Percentiles rank a stretch among this genome's conserved stretches.
phyloP scores from a whole-genome alignment of 64 coral and sea anemone genomes.

The Montipora capricornis region DNA sequence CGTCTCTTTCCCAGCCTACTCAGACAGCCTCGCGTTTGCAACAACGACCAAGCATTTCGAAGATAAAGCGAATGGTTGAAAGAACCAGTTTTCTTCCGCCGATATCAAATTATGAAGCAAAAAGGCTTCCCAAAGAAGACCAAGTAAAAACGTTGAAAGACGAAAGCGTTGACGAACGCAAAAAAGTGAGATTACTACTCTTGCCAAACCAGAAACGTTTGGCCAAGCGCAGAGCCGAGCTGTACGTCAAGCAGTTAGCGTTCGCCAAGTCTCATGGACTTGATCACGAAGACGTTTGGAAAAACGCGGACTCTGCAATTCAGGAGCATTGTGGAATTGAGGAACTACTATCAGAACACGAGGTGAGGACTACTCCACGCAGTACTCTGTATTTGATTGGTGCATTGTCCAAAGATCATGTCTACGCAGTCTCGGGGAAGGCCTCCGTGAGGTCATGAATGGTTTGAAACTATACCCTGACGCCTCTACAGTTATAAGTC shows the following conservation, averaged over 20 bases:
- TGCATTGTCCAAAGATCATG: constrained; percentile 49
- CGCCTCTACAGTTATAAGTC: no score
- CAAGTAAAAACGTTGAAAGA: not conserved
- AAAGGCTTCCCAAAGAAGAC: constrained; percentile 46
- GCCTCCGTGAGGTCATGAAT: not conserved
- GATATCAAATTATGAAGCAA: constrained; percentile 51
- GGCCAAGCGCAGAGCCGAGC: constrained; percentile 6
- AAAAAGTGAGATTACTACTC: not conserved
- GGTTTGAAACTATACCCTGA: no score
- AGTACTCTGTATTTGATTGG: constrained; percentile 58
- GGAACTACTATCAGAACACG: not conserved
- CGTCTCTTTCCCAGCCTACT: not conserved
- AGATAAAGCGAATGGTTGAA: not conserved
- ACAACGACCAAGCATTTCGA: not conserved
- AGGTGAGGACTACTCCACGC: not conserved
- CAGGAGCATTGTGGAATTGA: not conserved
- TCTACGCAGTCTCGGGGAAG: not conserved
- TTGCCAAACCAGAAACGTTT: constrained; percentile 58
- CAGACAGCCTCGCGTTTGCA: not conserved
- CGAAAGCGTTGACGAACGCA: not conserved
- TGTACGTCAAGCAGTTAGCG: constrained; percentile 55
- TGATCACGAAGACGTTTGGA: constrained; percentile 29
- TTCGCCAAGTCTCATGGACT: constrained; percentile 45
- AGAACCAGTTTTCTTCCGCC: constrained; percentile 56
- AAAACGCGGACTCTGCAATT: not conserved